phyloP scores from a whole-genome alignment of 2,113 vertebrate genomes.

The Hiodon alosoides region DNA sequence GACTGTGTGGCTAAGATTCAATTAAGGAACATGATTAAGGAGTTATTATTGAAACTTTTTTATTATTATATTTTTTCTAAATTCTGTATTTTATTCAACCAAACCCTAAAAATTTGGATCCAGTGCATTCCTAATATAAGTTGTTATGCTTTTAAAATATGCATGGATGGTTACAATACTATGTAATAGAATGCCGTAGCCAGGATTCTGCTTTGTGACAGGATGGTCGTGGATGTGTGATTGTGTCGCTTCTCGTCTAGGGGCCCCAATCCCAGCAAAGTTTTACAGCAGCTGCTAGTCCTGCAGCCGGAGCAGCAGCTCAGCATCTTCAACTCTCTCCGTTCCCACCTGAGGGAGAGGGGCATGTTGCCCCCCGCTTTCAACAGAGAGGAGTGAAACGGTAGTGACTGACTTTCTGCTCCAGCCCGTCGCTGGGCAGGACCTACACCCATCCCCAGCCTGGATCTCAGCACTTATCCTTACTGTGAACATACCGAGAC shows the following conservation, averaged over 20 bases:
- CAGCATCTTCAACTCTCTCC: constrained; percentile 79
- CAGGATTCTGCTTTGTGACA: background rate
- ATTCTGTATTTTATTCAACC: no score
- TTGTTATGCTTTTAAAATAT: no score
- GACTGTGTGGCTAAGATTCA: no score
- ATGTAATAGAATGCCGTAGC: background rate
- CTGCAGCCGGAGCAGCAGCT: constrained; percentile 89
- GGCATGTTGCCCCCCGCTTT: constrained; percentile 74
- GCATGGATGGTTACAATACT: no score
- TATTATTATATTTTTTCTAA: no score
- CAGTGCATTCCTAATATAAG: no score
- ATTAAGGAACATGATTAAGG: no score
- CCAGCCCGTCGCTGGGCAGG: background rate
- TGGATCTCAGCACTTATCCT: background rate
- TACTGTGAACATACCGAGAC: constrained; percentile 8
- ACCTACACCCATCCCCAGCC: background rate
- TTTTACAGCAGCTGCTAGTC: constrained; percentile 85
- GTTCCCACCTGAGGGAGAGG: constrained; percentile 75
- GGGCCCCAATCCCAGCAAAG: constrained; percentile 91
- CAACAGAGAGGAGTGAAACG: constrained; percentile 39
- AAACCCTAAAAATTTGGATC: no score
- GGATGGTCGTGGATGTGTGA: background rate
- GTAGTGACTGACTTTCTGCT: background rate
- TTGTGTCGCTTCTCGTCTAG: constrained; percentile 50
- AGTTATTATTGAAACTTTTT: no score